Percentiles rank a stretch among this genome's conserved stretches.
Evolutionary conservation across 1,140 invertebrate species (phyloP).

Genomic region (Saccostrea glomerata): DNA sequence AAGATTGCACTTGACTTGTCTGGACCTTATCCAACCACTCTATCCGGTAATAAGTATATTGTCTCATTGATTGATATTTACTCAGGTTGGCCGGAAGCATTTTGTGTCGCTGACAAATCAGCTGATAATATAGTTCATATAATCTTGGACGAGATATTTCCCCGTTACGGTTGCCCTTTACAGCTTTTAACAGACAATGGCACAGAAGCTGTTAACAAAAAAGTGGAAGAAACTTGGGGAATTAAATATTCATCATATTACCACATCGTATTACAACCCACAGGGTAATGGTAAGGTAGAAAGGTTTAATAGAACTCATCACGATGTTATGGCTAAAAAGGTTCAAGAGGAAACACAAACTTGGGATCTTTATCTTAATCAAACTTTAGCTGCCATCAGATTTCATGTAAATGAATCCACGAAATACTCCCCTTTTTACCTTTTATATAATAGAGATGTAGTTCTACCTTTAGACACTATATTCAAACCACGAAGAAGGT

Average conservation of each 20-base stretch:
- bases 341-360: not conserved
- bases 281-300: conserved; percentile 38
- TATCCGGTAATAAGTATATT: conserved; percentile 57
- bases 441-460: conserved; percentile 48
- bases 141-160: conserved; percentile 59
- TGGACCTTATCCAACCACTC: conserved; percentile 49
- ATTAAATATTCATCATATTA: conserved; percentile 57
- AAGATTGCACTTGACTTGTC: conserved; percentile 56
- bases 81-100: conserved; percentile 55
- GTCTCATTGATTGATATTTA: conserved; percentile 46
- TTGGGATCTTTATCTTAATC: conserved; percentile 48
- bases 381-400: conserved; percentile 48
- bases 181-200: conserved; percentile 58
- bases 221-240: conserved; percentile 24
- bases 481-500: conserved; percentile 45
- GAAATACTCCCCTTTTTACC: conserved; percentile 50
- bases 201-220: conserved; percentile 50
- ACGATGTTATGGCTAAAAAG: conserved; percentile 36
- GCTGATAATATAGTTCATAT: not conserved
- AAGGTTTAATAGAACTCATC: conserved; percentile 50
- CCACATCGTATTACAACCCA: conserved; percentile 44
- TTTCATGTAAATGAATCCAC: too few species aligned
- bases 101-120: conserved; percentile 45
- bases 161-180: conserved; percentile 45
- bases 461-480: conserved; percentile 49